Percentiles rank a stretch among this genome's conserved stretches.
Evolutionary conservation across 2,113 vertebrate genomes (phyloP).

Genomic region (Python bivittatus): DNA sequence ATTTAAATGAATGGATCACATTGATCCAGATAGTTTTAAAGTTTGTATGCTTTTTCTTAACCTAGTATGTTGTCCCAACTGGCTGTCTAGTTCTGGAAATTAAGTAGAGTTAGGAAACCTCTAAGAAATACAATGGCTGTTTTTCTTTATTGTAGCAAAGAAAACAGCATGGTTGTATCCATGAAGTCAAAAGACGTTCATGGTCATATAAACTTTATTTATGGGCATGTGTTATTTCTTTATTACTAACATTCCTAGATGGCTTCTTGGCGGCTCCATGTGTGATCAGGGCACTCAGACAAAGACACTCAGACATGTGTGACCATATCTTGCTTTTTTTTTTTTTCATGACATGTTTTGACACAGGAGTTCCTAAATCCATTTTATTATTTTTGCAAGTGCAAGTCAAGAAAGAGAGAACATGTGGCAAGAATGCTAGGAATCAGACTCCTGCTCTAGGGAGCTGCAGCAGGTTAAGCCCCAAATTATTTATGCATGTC

Average conservation of each 20-base stretch:
- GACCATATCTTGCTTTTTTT: not conserved
- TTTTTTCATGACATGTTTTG: not conserved
- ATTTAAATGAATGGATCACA: constrained; percentile 42
- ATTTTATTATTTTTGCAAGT: not conserved
- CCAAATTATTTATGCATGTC: not conserved
- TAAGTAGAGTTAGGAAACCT: not conserved
- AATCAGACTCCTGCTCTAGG: not conserved
- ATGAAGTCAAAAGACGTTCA: not conserved
- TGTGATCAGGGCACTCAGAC: not conserved
- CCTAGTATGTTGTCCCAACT: not conserved
- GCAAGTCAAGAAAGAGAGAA: not conserved
- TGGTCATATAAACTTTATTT: not conserved
- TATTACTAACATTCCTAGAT: not conserved
- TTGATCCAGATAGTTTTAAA: not conserved
- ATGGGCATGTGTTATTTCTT: not conserved
- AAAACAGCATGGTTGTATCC: not conserved
- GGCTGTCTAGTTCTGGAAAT: not conserved
- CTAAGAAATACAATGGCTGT: not conserved
- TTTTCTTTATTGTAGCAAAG: not conserved
- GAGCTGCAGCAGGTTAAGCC: not conserved
- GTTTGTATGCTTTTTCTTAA: not conserved
- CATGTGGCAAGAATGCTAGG: not conserved
- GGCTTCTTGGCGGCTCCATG: not conserved
- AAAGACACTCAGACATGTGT: not conserved
- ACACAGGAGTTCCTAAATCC: not conserved